A percentile compares a stretch with the other conserved stretches of the same genome.
Evolutionary conservation across 1,140 invertebrate genomes (phyloP).

Genomic region (Brachystomella parvula): DNA sequence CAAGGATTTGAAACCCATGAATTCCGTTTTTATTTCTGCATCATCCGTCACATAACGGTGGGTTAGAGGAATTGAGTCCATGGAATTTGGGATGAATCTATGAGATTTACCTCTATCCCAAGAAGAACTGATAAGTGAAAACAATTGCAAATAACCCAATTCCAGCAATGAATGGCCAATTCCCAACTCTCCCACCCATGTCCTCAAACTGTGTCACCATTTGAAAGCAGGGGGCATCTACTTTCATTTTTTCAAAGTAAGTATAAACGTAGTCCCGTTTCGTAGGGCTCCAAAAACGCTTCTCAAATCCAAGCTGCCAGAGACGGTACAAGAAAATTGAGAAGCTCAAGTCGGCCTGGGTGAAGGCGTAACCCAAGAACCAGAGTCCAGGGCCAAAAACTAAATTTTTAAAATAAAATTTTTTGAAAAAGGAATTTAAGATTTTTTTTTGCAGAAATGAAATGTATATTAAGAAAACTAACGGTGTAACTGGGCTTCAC

Average conservation of each 20-base stretch:
- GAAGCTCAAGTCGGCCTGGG: neutral
- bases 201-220: neutral
- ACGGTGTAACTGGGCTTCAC: neutral
- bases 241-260: neutral
- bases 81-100: too few relatives aligned
- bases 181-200: neutral
- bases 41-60: too few relatives aligned
- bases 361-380: neutral
- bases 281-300: neutral
- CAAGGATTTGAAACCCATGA: too few relatives aligned
- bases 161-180: conserved; percentile 1
- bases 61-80: too few relatives aligned
- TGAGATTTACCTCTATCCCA: too few relatives aligned
- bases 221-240: neutral
- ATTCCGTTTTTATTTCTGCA: too few relatives aligned
- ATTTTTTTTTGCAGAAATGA: conserved; percentile 4
- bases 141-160: neutral
- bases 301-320: conserved; percentile 1
- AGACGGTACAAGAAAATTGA: neutral
- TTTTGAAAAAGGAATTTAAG: neutral
- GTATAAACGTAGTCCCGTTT: neutral
- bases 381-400: neutral
- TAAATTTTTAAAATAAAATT: neutral
- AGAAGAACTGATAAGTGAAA: neutral
- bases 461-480: too few relatives aligned